Base-by-base conservation (phyloP, 2,113 vertebrate genomes). In the Pluvianellus socialis region DNA sequence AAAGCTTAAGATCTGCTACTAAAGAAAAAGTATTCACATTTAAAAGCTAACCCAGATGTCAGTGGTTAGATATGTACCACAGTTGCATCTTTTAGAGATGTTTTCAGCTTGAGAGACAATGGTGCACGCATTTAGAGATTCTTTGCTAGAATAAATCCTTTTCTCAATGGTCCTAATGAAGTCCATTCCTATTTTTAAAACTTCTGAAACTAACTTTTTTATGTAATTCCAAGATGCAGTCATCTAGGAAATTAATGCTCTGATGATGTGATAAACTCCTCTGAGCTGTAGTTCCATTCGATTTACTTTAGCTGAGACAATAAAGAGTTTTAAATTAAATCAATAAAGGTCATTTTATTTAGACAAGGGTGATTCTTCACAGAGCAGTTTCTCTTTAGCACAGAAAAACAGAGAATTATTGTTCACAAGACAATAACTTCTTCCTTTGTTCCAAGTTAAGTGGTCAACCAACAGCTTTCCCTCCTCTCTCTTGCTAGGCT, bases 21-120 rank as follows among this genome's bases (percentile, higher is more conserved):
- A 95, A 92, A 92, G 68, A 72, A 55, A 88, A 75, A 83, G 3
- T 52, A 52, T 32, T 92, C 70, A 58, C 14, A 72, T 59, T 61
- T 95, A 81, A 94, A 18, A 88, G 23, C 77, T 93, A 81, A 85
- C 61, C 49, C 68, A 96, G 40, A 94, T 72, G 73, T 88, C 38
- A 74, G 76, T 40, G 17, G 24, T 84, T 86, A 93, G 75, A 26
- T 71, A 84, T 32, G 30, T 40, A 92, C 56, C 40, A 71, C 50
- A 83, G 47, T 10, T 71, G 27, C 56, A 91, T 79, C 33, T 82
- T 83, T 71, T 44, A 79, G 71, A 71, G 56, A 56, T 47, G 22
- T 70, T 86, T 79, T 86, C 35, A 52, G 27, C 26, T 82, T 73
- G 16, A 14, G 27, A 81, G 15, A 77, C 32, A 77, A 56, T 17